phyloP scores from a whole-genome alignment of 2,113 vertebrate genomes.

The Clarias gariepinus region DNA sequence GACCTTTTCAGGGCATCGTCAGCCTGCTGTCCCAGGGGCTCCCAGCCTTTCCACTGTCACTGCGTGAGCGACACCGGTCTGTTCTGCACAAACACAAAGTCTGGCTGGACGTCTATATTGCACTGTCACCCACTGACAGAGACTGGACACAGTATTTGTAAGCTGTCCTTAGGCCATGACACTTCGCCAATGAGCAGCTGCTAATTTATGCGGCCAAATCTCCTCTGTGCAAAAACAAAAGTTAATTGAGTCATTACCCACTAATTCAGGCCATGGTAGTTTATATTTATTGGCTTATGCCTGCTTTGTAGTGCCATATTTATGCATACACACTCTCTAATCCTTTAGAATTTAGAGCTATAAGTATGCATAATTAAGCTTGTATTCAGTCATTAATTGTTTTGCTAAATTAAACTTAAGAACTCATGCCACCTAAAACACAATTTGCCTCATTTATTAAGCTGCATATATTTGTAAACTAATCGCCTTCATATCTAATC shows the following conservation, averaged over 20 bases:
- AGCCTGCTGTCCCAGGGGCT: constrained; percentile 86
- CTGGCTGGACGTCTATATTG: constrained; percentile 99
- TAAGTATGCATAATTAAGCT: background rate
- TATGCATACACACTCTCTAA: constrained; percentile 4
- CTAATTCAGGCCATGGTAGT: constrained; percentile 51
- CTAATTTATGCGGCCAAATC: constrained; percentile 99
- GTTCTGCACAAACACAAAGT: constrained; percentile 99
- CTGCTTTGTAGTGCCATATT: constrained; percentile 90
- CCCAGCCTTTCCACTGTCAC: constrained; percentile 88
- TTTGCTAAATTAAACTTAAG: background rate
- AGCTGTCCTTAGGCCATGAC: constrained; percentile 99
- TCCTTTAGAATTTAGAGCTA: background rate
- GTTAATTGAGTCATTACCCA: constrained; percentile 94
- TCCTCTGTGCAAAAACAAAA: constrained; percentile 99
- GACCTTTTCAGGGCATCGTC: constrained; percentile 99
- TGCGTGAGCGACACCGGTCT: constrained; percentile 99
- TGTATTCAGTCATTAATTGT: background rate
- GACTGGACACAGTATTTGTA: constrained; percentile 99
- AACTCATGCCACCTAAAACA: background rate
- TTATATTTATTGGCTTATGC: constrained; percentile 96
- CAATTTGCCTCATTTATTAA: background rate
- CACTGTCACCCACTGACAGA: constrained; percentile 91
- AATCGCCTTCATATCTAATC: too few relatives aligned
- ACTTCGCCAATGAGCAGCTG: constrained; percentile 95
- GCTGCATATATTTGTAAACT: background rate